Evolutionary conservation across 1,140 invertebrate genomes (phyloP), one percentile per base, ranked within the genome.

Genomic region (Melitaea cinxia): DNA sequence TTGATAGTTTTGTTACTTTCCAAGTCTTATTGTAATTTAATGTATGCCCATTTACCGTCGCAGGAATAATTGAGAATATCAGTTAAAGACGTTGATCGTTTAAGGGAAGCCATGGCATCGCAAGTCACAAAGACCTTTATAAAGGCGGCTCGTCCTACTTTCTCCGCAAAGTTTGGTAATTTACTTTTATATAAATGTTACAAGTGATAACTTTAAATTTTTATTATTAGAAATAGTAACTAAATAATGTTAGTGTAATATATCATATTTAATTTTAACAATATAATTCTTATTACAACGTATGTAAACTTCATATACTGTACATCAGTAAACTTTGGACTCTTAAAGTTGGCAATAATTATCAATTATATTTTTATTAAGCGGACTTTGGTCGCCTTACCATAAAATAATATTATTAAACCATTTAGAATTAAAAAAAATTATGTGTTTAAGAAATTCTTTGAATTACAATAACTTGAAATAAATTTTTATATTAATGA

Each of bases 161-260:
- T 85, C n/a, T 81, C 83, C 17, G 72, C 73, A 50, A 89, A 88
- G 68, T 89, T 88, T 73, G 85, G 87, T 88, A 82, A 70, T 50
- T 63, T 56, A 35, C 12, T 53, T 66, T 71, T 70, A 23, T 33
- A 5, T 45, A 39, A 52, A 24, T 28, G 42, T 53, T 54, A 24
- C 12, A 30, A 30, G 42, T 2, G 14, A n/a, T 14, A 45, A 23
- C 0, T 47, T 23, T 0, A 47, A 12, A n/a, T 9, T 17, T n/a
- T 23, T 1, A 23, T 47, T 23, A 23, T 17, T 19, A 42, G 5
- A 17, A 17, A 17, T 42, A 42, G 1, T 7, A 42, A 15, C 17
- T 5, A 42, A 17, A 7, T 17, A 42, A 42, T 9, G n/a, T n/a
- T n/a, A n/a, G n/a, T n/a, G n/a, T n/a, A n/a, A n/a, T n/a, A n/a